phyloP scores from a whole-genome alignment of 1,140 invertebrate genomes.

The Drosophila aff. region DNA sequence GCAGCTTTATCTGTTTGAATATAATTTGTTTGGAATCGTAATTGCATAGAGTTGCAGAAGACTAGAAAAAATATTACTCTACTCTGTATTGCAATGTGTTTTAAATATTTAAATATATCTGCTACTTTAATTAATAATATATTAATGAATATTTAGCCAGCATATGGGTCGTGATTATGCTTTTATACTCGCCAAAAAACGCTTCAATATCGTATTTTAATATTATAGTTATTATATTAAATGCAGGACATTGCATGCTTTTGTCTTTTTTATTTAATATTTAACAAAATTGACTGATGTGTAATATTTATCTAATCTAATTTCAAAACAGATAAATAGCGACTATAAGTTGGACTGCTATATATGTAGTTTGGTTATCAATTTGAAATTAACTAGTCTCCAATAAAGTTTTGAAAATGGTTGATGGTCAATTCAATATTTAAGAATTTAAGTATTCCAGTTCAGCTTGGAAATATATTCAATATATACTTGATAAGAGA shows the following conservation, averaged over 20 bases:
- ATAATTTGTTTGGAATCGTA: neutral
- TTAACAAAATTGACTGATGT: too few relatives aligned
- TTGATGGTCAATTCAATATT: neutral
- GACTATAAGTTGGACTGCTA: too few relatives aligned
- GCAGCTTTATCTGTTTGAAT: neutral
- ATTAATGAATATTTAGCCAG: conserved; percentile 39
- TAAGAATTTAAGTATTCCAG: too few relatives aligned
- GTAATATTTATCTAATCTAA: too few relatives aligned
- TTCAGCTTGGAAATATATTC: neutral
- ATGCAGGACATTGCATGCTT: too few relatives aligned
- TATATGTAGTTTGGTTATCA: neutral
- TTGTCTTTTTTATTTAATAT: too few relatives aligned
- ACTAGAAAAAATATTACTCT: neutral
- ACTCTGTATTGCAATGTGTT: neutral
- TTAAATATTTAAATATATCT: neutral
- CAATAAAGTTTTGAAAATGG: neutral
- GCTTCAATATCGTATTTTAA: conserved; percentile 36
- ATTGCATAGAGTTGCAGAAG: neutral
- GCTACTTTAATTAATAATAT: too few relatives aligned
- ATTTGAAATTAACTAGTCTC: neutral
- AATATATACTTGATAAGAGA: neutral
- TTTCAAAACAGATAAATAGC: neutral
- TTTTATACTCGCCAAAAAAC: conserved; percentile 62
- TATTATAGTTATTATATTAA: too few relatives aligned
- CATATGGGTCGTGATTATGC: conserved; percentile 58